Conservation (phyloP, 2,797 vertebrate species). For the Staurois parvus region DNA sequence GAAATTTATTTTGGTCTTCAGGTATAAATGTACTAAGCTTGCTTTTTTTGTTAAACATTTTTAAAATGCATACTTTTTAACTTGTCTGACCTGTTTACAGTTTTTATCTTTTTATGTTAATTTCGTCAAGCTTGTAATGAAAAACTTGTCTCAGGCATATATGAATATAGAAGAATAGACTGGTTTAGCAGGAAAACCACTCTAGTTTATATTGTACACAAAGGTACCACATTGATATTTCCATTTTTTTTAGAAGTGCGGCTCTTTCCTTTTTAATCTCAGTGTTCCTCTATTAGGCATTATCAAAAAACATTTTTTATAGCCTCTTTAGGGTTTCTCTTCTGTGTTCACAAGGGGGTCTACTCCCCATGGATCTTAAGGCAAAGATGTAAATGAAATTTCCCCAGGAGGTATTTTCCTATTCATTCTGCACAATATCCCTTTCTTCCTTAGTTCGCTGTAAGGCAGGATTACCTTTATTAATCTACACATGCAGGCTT, state of each 20-base stretch:
- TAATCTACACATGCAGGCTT: not conserved
- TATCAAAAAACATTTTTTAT: not conserved
- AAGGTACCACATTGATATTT: too few species aligned
- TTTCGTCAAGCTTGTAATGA: not conserved
- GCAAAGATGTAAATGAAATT: constrained; percentile 12
- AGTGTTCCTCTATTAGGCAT: not conserved
- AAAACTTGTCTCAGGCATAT: not conserved
- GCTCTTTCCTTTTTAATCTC: not conserved
- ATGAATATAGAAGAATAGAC: too few species aligned
- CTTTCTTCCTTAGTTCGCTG: not conserved
- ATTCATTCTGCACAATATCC: not conserved
- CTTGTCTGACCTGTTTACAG: too few species aligned
- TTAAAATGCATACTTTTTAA: not conserved
- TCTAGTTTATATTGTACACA: too few species aligned
- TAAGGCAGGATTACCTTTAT: not conserved
- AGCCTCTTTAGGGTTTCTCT: not conserved
- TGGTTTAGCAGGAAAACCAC: too few species aligned
- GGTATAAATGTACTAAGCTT: not conserved
- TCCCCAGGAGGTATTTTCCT: not conserved
- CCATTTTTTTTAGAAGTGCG: not conserved
- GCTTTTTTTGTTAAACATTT: not conserved
- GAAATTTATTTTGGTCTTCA: not conserved
- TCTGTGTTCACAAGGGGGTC: not conserved
- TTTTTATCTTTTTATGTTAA: not conserved
- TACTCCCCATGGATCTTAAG: not conserved